Conservation (phyloP, 2,888 invertebrate species). For the Gandaritis pyraliata region DNA sequence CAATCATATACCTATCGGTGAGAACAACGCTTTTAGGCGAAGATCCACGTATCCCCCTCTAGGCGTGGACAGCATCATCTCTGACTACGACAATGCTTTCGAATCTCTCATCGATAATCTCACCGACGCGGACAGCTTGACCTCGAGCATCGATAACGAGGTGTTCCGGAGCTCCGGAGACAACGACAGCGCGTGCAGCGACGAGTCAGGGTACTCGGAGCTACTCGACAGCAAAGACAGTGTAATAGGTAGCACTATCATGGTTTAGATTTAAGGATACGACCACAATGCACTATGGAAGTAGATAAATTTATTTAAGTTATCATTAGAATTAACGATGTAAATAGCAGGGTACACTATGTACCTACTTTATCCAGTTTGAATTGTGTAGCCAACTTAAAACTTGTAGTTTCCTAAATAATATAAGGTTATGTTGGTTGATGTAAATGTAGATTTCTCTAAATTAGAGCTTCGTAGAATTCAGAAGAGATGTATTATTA, state of each 20-base stretch:
- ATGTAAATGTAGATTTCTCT: slow-evolving; percentile 30
- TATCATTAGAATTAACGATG: slow-evolving; percentile 44
- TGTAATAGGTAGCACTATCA: slow-evolving; percentile 78
- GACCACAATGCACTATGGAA: slow-evolving; percentile 37
- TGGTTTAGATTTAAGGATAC: slow-evolving; percentile 56
- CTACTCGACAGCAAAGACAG: slow-evolving; percentile 84
- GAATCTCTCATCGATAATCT: slow-evolving; percentile 75
- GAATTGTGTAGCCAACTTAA: slow-evolving; percentile 23
- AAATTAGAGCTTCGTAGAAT: slow-evolving; percentile 29
- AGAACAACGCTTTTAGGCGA: slow-evolving; percentile 71
- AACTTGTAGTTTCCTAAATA: slow-evolving; percentile 23
- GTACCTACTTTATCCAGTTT: slow-evolving; percentile 63
- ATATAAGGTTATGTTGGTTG: slow-evolving; percentile 24
- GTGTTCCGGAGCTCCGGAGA: slow-evolving; percentile 83
- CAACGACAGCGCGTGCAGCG: slow-evolving; percentile 93
- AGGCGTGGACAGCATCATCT: slow-evolving; percentile 56
- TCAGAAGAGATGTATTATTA: slow-evolving; percentile 57
- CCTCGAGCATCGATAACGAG: slow-evolving; percentile 75
- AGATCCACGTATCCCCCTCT: slow-evolving; percentile 78
- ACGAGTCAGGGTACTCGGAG: slow-evolving; percentile 96
- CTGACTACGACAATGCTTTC: slow-evolving; percentile 69
- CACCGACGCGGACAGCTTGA: slow-evolving; percentile 71
- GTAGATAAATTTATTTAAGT: slow-evolving; percentile 34
- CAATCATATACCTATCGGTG: slow-evolving; percentile 79
- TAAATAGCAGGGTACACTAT: slow-evolving; percentile 63